Evolutionary conservation across 2,888 invertebrate genomes (phyloP).

Genomic region (Heliconius aoede): DNA sequence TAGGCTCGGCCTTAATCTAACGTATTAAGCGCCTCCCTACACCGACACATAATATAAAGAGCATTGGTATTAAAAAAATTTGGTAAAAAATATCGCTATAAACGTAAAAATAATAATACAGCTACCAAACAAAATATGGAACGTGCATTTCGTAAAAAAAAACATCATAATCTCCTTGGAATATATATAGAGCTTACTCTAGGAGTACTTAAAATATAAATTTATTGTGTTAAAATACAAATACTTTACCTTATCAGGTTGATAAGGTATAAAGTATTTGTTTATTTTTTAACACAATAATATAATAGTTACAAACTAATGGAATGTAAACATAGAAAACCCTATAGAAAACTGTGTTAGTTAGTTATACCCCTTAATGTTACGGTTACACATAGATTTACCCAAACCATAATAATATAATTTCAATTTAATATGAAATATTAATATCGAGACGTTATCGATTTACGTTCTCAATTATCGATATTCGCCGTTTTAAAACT

Average conservation of each 20-base stretch:
- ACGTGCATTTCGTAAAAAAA: conserved; percentile 61
- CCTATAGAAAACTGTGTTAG: conserved; percentile 67
- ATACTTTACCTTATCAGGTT: conserved; percentile 56
- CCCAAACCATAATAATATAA: conserved; percentile 76
- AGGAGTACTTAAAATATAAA: conserved; percentile 52
- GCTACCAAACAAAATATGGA: conserved; percentile 72
- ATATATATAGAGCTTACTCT: conserved; percentile 53
- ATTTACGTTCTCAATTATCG: conserved; percentile 3
- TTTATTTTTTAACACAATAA: no score
- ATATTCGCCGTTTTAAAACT: conserved; percentile 12
- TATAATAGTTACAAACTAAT: conserved; percentile 70
- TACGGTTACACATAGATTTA: conserved; percentile 76
- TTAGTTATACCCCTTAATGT: conserved; percentile 69
- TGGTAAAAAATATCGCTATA: conserved; percentile 72
- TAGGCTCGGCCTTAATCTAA: conserved; percentile 21
- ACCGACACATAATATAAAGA: conserved; percentile 65
- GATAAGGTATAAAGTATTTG: no score
- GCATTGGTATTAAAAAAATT: conserved; percentile 82
- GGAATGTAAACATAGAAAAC: conserved; percentile 69
- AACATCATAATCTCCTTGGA: conserved; percentile 72
- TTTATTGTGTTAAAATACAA: conserved; percentile 50
- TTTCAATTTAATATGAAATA: conserved; percentile 49
- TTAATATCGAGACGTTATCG: conserved; percentile 32
- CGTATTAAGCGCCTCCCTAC: conserved; percentile 53
- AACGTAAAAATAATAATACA: conserved; percentile 72